A percentile compares a stretch with the other conserved stretches of the same genome.
These are phyloP conservation scores for Hoplostethus atlanticus DNA, from an alignment of 2,797 vertebrate species.

Conservation along the genomic window DNA sequence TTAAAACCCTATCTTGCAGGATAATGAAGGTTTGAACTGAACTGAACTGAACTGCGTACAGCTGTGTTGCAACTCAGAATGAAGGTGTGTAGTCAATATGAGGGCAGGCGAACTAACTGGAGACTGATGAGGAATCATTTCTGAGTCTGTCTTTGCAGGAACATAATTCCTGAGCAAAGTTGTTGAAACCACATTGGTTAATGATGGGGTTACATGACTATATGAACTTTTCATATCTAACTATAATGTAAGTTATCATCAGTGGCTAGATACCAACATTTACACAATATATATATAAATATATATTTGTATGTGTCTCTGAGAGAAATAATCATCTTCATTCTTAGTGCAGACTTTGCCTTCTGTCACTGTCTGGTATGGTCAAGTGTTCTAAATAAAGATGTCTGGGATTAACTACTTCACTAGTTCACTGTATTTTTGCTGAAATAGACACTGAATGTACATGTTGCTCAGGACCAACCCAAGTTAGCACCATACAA, in stretches of 20 bases:
- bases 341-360: neutral
- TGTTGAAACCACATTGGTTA: neutral
- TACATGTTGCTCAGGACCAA: constrained; percentile 44
- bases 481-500: constrained; percentile 58
- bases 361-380: neutral
- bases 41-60: neutral
- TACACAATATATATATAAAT: neutral
- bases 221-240: neutral
- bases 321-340: neutral
- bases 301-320: neutral
- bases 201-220: neutral
- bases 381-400: neutral
- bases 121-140: neutral
- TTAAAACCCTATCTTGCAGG: neutral
- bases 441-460: neutral
- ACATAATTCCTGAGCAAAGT: neutral
- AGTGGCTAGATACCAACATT: neutral
- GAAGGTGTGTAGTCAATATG: neutral
- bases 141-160: neutral
- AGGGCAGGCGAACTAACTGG: neutral
- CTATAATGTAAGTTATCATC: neutral
- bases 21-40: neutral
- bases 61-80: neutral
- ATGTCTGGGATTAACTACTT: neutral
- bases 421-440: neutral